phyloP scores from a whole-genome alignment of 1,140 invertebrate species.

The Charaxes varanes region DNA sequence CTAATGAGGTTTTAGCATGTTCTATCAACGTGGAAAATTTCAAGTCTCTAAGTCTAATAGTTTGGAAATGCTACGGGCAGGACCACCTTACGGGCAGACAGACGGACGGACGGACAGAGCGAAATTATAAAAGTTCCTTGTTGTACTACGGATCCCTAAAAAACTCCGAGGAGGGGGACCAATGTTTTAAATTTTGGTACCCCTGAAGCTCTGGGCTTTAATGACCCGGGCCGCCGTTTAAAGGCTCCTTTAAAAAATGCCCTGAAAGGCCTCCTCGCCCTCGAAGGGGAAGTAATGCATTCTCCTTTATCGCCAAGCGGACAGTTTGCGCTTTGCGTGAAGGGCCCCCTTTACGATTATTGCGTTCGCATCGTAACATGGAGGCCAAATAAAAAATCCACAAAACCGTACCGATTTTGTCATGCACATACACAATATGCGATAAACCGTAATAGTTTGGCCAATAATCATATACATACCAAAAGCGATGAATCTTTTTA shows the following conservation, averaged over 20 bases:
- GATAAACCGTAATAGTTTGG: background rate
- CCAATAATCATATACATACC: too few species aligned
- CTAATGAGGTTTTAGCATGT: too few species aligned
- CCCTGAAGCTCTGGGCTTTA: slow-evolving; percentile 51
- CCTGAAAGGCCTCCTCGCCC: slow-evolving; percentile 49
- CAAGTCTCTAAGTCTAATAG: too few species aligned
- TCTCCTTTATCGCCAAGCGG: slow-evolving; percentile 64
- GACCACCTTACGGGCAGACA: too few species aligned
- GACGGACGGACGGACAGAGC: too few species aligned
- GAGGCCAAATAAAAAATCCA: slow-evolving; percentile 45
- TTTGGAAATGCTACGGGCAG: too few species aligned
- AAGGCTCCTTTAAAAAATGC: slow-evolving; percentile 55
- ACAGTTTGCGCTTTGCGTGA: slow-evolving; percentile 59
- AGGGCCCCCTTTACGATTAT: slow-evolving; percentile 66
- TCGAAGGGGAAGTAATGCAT: slow-evolving; percentile 66
- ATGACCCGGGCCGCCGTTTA: slow-evolving; percentile 56
- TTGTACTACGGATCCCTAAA: too few species aligned
- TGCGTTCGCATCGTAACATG: slow-evolving; percentile 49
- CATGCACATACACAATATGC: background rate
- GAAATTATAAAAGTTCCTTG: too few species aligned
- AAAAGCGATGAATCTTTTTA: too few species aligned
- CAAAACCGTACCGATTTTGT: background rate
- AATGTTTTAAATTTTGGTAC: slow-evolving; percentile 60
- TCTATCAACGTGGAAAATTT: too few species aligned
- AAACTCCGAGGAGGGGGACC: too few species aligned